A percentile compares a stretch with the other conserved stretches of the same genome.
Evolutionary conservation across 2,113 vertebrate species (phyloP).

Genomic region (Mesitornis unicolor): DNA sequence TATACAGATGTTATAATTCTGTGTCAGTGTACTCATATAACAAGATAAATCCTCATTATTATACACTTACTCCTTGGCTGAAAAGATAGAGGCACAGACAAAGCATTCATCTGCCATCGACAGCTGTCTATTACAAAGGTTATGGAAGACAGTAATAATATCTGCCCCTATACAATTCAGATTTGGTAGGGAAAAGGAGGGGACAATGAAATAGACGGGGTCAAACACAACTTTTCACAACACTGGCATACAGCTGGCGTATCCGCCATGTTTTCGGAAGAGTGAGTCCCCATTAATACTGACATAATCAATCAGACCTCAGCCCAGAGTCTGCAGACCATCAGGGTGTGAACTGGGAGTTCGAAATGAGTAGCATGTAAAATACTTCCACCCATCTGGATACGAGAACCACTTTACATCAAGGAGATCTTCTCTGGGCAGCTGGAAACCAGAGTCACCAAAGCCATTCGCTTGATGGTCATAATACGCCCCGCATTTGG

Average conservation of each 20-base stretch:
- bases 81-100: background rate
- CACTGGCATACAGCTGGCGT: background rate
- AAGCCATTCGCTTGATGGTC: background rate
- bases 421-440: background rate
- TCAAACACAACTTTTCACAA: background rate
- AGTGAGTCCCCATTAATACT: background rate
- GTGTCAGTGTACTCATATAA: background rate
- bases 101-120: background rate
- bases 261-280: background rate
- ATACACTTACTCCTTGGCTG: background rate
- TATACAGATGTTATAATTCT: conserved; percentile 25
- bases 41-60: background rate
- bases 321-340: background rate
- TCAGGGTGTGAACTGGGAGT: background rate
- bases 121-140: background rate
- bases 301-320: conserved; percentile 7
- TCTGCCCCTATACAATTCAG: background rate
- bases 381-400: background rate
- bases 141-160: background rate
- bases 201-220: background rate
- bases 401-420: background rate
- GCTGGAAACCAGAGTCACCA: background rate
- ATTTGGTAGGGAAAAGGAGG: background rate
- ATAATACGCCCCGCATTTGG: background rate
- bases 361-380: background rate